A percentile compares a stretch with the other conserved stretches of the same genome.
Evolutionary conservation across 64 coral and sea anemone species (phyloP).

Genomic region (Trachythela sp.): DNA sequence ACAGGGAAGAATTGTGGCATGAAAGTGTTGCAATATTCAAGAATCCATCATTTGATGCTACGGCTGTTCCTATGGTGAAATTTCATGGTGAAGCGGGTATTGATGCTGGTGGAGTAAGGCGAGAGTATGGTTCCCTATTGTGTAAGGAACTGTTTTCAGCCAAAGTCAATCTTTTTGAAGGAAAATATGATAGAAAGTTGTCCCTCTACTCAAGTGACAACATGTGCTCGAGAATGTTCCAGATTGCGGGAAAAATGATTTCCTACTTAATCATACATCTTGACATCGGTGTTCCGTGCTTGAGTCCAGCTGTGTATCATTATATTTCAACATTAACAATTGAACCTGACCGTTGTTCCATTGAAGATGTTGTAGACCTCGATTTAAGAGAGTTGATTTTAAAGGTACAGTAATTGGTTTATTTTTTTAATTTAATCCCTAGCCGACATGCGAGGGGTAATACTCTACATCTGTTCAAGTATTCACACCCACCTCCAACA

Average conservation of each 20-base stretch:
- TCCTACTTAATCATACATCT: conserved; percentile 32
- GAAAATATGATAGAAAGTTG: conserved; percentile 24
- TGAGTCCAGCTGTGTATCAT: conserved; percentile 6
- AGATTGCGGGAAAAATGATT: conserved; percentile 43
- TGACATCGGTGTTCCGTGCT: conserved; percentile 41
- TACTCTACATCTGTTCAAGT: too few species aligned
- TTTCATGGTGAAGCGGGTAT: conserved; percentile 47
- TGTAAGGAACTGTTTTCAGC: conserved; percentile 40
- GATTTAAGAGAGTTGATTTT: background rate
- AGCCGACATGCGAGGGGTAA: too few species aligned
- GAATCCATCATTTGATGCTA: background rate
- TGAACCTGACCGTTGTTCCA: background rate
- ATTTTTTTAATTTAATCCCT: too few species aligned
- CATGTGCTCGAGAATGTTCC: conserved; percentile 14
- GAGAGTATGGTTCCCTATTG: conserved; percentile 42
- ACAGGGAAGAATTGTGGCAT: background rate
- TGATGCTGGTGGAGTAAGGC: conserved; percentile 28
- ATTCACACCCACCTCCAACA: too few species aligned
- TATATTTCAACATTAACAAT: background rate
- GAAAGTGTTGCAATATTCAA: background rate
- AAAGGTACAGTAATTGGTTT: too few species aligned
- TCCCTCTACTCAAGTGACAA: conserved; percentile 16
- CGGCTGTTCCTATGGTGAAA: background rate
- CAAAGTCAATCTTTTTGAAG: conserved; percentile 42
- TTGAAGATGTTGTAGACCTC: background rate